Conservation (phyloP, 2,113 vertebrate species). For the Phocoena phocoena region DNA sequence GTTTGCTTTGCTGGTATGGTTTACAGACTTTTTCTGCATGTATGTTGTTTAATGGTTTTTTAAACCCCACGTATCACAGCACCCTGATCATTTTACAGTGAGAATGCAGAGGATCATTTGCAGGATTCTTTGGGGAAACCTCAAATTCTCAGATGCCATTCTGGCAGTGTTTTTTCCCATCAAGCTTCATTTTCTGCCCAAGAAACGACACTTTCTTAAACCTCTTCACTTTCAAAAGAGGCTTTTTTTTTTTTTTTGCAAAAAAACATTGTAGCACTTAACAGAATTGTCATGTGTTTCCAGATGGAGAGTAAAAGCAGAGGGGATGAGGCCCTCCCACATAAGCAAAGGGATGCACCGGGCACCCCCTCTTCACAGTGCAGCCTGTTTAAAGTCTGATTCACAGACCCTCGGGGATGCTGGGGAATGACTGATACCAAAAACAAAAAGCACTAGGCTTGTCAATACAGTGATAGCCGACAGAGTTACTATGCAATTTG, state of each 20-base stretch:
- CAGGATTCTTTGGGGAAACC: neutral
- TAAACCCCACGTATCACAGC: neutral
- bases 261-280: neutral
- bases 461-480: neutral
- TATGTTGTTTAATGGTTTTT: neutral
- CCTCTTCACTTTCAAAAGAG: neutral
- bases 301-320: neutral
- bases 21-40: neutral
- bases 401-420: neutral
- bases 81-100: neutral
- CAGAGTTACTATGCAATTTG: neutral
- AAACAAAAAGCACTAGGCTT: neutral
- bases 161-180: neutral
- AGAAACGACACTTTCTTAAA: neutral
- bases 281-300: neutral
- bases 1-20: neutral
- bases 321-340: no score
- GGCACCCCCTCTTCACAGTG: neutral
- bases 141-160: neutral
- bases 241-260: neutral
- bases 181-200: neutral
- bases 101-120: neutral
- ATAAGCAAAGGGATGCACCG: fast-evolving
- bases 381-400: neutral
- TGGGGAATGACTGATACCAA: neutral